Percentiles rank a stretch among this genome's conserved stretches.
Evolutionary conservation across 1,140 invertebrate species (phyloP).

Genomic region (Luehdorfia chinensis): DNA sequence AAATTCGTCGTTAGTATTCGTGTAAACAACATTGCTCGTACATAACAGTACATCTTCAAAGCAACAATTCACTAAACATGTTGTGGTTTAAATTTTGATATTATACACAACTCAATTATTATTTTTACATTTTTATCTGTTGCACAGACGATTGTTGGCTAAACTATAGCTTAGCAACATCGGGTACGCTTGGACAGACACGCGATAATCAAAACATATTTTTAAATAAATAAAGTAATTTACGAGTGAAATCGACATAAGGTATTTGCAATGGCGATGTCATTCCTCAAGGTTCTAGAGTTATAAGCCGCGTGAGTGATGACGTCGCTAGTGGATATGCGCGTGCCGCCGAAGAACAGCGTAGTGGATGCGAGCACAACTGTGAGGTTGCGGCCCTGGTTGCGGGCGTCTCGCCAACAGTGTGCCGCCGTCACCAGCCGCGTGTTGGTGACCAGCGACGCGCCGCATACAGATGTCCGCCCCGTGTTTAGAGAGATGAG

Average conservation of each 20-base stretch:
- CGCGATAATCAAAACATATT: too few relatives aligned
- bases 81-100: too few relatives aligned
- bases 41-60: too few relatives aligned
- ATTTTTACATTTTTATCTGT: too few relatives aligned
- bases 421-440: conserved; percentile 13
- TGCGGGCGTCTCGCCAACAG: conserved; percentile 3
- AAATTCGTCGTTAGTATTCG: too few relatives aligned
- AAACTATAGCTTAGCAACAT: too few relatives aligned
- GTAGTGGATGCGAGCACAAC: conserved; percentile 4
- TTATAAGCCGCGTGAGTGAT: neutral
- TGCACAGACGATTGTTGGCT: too few relatives aligned
- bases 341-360: conserved; percentile 3
- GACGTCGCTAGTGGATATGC: conserved; percentile 3
- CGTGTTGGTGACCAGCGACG: conserved; percentile 2
- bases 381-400: neutral
- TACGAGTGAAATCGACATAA: neutral
- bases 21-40: too few relatives aligned
- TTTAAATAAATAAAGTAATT: too few relatives aligned
- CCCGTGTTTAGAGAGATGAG: neutral
- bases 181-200: too few relatives aligned
- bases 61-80: too few relatives aligned
- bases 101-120: too few relatives aligned
- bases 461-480: neutral
- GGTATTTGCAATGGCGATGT: neutral
- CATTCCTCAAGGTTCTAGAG: neutral